Base-by-base conservation (phyloP, 2,797 vertebrate genomes). In the Darevskia mixta region DNA sequence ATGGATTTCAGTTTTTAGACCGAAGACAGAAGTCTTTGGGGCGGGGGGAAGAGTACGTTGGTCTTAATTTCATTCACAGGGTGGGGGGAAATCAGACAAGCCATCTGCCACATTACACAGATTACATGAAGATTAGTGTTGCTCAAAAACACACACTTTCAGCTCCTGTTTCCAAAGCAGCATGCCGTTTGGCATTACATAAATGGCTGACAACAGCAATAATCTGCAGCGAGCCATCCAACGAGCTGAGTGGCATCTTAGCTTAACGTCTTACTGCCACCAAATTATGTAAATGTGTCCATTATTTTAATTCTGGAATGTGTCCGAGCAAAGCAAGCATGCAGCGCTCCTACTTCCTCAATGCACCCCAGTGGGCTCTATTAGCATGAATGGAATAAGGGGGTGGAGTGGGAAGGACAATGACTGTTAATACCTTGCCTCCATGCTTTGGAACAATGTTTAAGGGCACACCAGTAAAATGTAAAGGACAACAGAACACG, bases 41-140 rank as follows among this genome's bases (percentile, higher is more conserved):
- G 23, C 13, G 29, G 32, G 15, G 25, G 49, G 13, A 49, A 49
- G 49, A 38, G 13, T 23, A 83, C 35, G 25, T 35, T 82, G 29
- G n/a, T 86, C 29, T 86, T 82, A 41, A 66, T 86, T 72, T 86
- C 35, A 79, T 83, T 86, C 73, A 49, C 2, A 35, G 61, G 15
- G 20, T n/a, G 49, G 38, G 3, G 25, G 38, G 10, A 5, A 69
- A 67, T 18, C 20, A 66, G 23, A 25, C 41, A 27, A 77, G 81
- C 73, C 45, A 67, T 82, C 83, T 85, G 78, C 43, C 72, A 73
- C 64, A 35, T 84, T 86, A 71, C 77, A 41, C 27, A 49, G 45
- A 82, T 86, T 82, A 88, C 75, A 84, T 32, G 23, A 79, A 79
- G 76, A 85, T 88, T 80, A 77, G 25, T 43, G 55, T 79, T 55